Conservation (phyloP, 2,888 invertebrate species). For the Zygogramma bicolorata region DNA sequence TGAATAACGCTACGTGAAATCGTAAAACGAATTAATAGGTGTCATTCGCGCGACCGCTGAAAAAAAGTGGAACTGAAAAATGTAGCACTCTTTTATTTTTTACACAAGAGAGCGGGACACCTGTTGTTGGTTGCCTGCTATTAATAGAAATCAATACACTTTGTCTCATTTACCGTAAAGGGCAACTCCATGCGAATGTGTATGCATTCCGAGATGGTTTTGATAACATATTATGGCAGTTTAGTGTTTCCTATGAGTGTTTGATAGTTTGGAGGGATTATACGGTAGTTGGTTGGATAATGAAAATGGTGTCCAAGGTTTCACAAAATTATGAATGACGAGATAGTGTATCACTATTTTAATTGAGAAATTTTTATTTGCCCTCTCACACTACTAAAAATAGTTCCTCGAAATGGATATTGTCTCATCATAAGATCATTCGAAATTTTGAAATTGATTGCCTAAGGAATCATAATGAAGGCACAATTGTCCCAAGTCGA, state of each 20-base stretch:
- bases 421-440: no score
- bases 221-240: slow-evolving; percentile 3
- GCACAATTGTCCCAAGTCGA: no score
- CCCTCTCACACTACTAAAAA: no score
- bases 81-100: slow-evolving; percentile 56
- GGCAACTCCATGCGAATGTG: slow-evolving; percentile 32
- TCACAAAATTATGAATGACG: not conserved
- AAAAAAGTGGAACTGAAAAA: slow-evolving; percentile 58
- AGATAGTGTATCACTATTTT: no score
- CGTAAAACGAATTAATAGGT: slow-evolving; percentile 65
- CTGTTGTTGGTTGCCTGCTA: slow-evolving; percentile 60
- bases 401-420: no score
- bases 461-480: no score
- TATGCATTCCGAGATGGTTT: slow-evolving; percentile 12
- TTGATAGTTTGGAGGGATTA: not conserved
- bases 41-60: slow-evolving; percentile 62
- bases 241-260: not conserved
- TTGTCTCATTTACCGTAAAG: slow-evolving; percentile 46
- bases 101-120: slow-evolving; percentile 53
- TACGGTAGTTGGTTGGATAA: not conserved
- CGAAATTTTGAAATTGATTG: no score
- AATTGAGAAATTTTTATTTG: no score
- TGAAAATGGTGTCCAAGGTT: not conserved
- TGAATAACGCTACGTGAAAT: slow-evolving; percentile 59
- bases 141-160: slow-evolving; percentile 62